Percentiles rank a stretch among this genome's conserved stretches.
Evolutionary conservation across 2,797 vertebrate species (phyloP).

Genomic region (Microcaecilia unicolor): DNA sequence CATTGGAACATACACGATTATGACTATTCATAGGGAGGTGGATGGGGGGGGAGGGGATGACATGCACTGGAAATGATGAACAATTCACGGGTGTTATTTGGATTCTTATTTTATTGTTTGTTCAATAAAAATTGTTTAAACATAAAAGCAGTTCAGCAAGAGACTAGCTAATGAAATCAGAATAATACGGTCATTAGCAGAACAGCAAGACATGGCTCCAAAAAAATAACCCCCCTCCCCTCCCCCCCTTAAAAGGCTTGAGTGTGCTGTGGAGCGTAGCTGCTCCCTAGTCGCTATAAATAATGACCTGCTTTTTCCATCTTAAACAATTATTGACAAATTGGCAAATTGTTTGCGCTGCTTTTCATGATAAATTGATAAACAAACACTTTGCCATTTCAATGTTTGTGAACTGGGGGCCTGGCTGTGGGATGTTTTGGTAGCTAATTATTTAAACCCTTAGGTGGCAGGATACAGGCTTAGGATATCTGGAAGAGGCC

Average conservation of each 20-base stretch:
- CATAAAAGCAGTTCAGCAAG: slow-evolving; percentile 39
- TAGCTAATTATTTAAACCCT: slow-evolving; percentile 40
- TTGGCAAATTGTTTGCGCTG: slow-evolving; percentile 29
- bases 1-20: too few species aligned
- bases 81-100: too few species aligned
- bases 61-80: too few species aligned
- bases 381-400: slow-evolving; percentile 30
- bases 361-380: slow-evolving; percentile 24
- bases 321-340: slow-evolving; percentile 28
- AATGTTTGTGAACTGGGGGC: slow-evolving; percentile 12
- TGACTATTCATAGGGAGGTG: too few species aligned
- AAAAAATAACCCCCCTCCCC: neutral
- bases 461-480: slow-evolving; percentile 22
- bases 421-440: slow-evolving; percentile 20
- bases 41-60: too few species aligned
- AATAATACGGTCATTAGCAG: slow-evolving; percentile 50
- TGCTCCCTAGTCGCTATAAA: slow-evolving; percentile 22
- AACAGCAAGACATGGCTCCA: slow-evolving; percentile 35
- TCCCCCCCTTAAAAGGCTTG: too few species aligned
- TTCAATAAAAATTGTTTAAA: too few species aligned
- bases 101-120: too few species aligned
- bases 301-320: slow-evolving; percentile 5
- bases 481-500: slow-evolving; percentile 22
- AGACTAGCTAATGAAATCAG: slow-evolving; percentile 41
- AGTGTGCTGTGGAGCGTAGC: slow-evolving; percentile 22